Evolutionary conservation across 1,140 invertebrate genomes (phyloP).

Genomic region (Penaeus indicus): DNA sequence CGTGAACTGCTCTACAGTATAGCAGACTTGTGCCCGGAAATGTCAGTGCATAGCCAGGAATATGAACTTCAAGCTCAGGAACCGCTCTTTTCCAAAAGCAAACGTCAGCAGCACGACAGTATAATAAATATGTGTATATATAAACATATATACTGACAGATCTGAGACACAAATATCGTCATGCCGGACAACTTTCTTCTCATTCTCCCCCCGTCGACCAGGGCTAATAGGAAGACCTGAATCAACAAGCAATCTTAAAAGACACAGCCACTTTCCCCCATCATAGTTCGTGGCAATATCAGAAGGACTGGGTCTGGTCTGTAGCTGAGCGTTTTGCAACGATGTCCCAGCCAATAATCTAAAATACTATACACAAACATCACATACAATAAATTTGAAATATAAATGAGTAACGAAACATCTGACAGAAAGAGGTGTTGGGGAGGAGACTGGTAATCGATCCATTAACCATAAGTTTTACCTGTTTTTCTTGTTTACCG

Average conservation of each 20-base stretch:
- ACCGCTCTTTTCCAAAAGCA: no score
- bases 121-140: no score
- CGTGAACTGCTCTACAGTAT: background rate
- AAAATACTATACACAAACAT: slow-evolving; percentile 15
- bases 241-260: slow-evolving; percentile 17
- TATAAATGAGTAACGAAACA: slow-evolving; percentile 40
- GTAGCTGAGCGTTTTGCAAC: no score
- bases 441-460: slow-evolving; percentile 54
- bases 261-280: no score
- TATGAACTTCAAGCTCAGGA: background rate
- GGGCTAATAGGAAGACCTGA: slow-evolving; percentile 29
- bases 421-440: slow-evolving; percentile 52
- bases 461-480: slow-evolving; percentile 33
- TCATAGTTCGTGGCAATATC: no score
- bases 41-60: slow-evolving; percentile 6
- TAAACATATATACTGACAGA: background rate
- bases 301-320: no score
- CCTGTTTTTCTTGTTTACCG: slow-evolving; percentile 29
- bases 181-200: slow-evolving; percentile 24
- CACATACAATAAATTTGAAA: slow-evolving; percentile 46
- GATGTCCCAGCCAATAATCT: no score
- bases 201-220: slow-evolving; percentile 62
- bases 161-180: slow-evolving; percentile 34
- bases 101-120: no score
- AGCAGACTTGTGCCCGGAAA: slow-evolving; percentile 27